Evolutionary conservation across 2,888 invertebrate species (phyloP).

Genomic region (Busseola fusca): DNA sequence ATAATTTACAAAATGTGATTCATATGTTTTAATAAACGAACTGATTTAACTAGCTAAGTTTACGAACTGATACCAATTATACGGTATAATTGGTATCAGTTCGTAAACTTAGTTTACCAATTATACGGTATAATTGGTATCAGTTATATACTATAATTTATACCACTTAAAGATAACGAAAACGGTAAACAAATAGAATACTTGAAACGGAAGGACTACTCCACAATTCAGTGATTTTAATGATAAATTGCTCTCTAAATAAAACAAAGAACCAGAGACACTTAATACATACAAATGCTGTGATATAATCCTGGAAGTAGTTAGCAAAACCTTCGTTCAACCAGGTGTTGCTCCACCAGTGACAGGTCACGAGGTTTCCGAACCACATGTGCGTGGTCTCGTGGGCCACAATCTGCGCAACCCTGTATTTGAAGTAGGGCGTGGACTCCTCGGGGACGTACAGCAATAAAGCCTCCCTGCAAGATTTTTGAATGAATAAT

Average conservation of each 20-base stretch:
- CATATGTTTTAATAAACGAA: not conserved
- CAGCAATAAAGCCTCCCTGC: slow-evolving; percentile 82
- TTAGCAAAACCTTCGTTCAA: slow-evolving; percentile 92
- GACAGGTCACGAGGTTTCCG: slow-evolving; percentile 92
- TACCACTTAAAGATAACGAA: slow-evolving; percentile 13
- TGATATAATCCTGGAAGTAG: slow-evolving; percentile 92
- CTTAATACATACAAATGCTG: slow-evolving; percentile 68
- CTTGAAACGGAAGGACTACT: not conserved
- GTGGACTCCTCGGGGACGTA: slow-evolving; percentile 83
- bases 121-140: too few species aligned
- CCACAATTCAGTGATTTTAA: too few species aligned
- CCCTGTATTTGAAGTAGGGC: slow-evolving; percentile 86
- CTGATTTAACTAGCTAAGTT: too few species aligned
- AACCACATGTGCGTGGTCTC: slow-evolving; percentile 96
- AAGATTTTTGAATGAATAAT: slow-evolving; percentile 32
- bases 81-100: not conserved
- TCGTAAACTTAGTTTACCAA: too few species aligned
- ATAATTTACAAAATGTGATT: not conserved
- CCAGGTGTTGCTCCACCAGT: slow-evolving; percentile 94
- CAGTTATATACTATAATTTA: too few species aligned
- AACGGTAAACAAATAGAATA: not conserved
- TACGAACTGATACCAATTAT: not conserved
- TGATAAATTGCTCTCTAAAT: not conserved
- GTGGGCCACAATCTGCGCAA: slow-evolving; percentile 91
- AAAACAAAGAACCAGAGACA: not conserved